These are phyloP conservation scores for Chorisops tibialis DNA, from an alignment of 2,888 invertebrate genomes.

Conservation along the genomic window DNA sequence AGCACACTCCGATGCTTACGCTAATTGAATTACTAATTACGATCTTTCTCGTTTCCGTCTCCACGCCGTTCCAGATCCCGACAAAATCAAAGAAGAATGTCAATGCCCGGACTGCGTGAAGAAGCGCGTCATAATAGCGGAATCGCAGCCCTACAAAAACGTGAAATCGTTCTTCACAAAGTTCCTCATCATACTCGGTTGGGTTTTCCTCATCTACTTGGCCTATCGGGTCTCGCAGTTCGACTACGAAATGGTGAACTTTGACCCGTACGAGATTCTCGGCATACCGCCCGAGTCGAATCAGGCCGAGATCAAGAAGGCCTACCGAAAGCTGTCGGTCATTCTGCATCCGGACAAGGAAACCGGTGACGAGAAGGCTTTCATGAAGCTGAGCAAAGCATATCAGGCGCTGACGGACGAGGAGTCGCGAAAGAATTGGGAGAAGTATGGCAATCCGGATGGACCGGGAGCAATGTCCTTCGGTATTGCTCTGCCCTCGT, in stretches of 20 bases:
- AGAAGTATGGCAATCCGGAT: conserved; percentile 99
- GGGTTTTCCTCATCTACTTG: conserved; percentile 74
- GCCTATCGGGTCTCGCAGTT: conserved; percentile 93
- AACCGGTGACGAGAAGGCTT: conserved; percentile 93
- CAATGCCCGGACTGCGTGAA: conserved; percentile 83
- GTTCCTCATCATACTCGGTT: conserved; percentile 73
- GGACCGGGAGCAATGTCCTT: conserved; percentile 99
- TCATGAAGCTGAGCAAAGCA: conserved; percentile 95
- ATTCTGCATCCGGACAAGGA: conserved; percentile 97
- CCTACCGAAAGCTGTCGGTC: conserved; percentile 89
- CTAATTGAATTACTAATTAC: conserved; percentile 17
- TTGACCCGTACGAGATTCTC: conserved; percentile 97
- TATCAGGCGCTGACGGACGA: conserved; percentile 95
- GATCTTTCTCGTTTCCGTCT: conserved; percentile 25
- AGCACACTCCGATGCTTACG: conserved; percentile 14
- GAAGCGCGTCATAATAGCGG: conserved; percentile 77
- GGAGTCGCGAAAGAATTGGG: conserved; percentile 95
- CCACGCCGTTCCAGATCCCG: conserved; percentile 62
- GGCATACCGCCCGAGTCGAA: conserved; percentile 84
- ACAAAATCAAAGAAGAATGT: conserved; percentile 74
- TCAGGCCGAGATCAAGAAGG: conserved; percentile 87
- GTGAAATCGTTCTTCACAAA: conserved; percentile 79
- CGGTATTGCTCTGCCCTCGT: conserved; percentile 98
- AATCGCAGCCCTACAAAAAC: conserved; percentile 84
- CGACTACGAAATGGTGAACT: conserved; percentile 97